Evolutionary conservation across 2,888 invertebrate genomes (phyloP).

Genomic region (Cosmia trapezina): DNA sequence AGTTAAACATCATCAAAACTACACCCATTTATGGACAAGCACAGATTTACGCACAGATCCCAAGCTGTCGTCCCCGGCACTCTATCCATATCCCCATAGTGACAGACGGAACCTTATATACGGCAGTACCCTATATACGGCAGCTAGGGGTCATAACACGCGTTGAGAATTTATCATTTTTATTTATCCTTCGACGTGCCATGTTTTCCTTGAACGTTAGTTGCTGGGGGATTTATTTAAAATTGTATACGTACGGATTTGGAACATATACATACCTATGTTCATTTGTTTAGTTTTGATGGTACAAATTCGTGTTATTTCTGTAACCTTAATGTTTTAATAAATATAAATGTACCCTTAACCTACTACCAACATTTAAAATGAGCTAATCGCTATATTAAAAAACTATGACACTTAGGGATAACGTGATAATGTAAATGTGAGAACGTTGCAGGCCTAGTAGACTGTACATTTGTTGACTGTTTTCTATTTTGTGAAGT

Average conservation of each 20-base stretch:
- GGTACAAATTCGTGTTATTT: background rate
- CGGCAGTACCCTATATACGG: slow-evolving; percentile 32
- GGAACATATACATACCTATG: background rate
- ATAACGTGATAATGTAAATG: too few species aligned
- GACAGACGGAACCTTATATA: slow-evolving; percentile 50
- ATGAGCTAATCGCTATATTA: slow-evolving; percentile 1
- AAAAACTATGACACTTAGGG: slow-evolving; percentile 28
- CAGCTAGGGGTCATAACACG: slow-evolving; percentile 57
- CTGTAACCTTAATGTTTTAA: background rate
- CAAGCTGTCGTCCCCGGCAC: slow-evolving; percentile 28
- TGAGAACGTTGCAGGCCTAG: too few species aligned
- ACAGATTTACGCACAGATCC: slow-evolving; percentile 4
- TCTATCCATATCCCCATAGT: slow-evolving; percentile 48
- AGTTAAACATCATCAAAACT: slow-evolving; percentile 1
- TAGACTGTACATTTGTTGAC: too few species aligned
- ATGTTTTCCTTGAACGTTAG: slow-evolving; percentile 55
- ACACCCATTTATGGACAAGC: background rate
- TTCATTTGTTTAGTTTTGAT: background rate
- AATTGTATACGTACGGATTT: slow-evolving; percentile 27
- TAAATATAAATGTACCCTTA: background rate
- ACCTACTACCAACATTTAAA: slow-evolving; percentile 1
- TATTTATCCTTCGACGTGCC: slow-evolving; percentile 61
- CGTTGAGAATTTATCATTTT: slow-evolving; percentile 62
- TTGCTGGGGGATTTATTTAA: slow-evolving; percentile 44
- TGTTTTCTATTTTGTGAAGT: too few species aligned